phyloP scores from a whole-genome alignment of 2,113 vertebrate species.

The Pteropus alecto region DNA sequence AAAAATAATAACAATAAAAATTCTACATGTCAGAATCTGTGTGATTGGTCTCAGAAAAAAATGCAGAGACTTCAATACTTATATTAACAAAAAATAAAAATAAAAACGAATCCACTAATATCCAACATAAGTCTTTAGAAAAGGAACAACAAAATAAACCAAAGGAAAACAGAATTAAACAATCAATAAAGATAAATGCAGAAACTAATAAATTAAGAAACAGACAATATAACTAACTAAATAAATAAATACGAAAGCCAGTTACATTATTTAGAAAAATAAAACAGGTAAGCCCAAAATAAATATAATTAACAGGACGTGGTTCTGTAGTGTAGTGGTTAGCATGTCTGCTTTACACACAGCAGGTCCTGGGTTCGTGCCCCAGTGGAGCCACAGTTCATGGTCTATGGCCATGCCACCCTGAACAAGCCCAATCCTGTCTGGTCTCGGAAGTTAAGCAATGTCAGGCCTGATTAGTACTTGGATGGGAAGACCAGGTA shows the following conservation, averaged over 20 bases:
- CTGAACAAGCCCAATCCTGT: too few relatives aligned
- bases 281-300: not conserved
- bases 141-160: not conserved
- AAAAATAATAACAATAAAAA: not conserved
- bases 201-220: not conserved
- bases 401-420: too few relatives aligned
- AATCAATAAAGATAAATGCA: not conserved
- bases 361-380: too few relatives aligned
- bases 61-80: not conserved
- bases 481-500: too few relatives aligned
- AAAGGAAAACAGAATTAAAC: not conserved
- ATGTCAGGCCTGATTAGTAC: too few relatives aligned
- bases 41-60: not conserved
- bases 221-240: not conserved
- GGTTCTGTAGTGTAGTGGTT: too few relatives aligned
- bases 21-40: not conserved
- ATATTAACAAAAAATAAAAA: not conserved
- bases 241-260: not conserved
- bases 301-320: too few relatives aligned
- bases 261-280: not conserved
- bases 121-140: not conserved
- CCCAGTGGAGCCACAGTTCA: too few relatives aligned
- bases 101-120: not conserved
- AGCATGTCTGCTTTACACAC: too few relatives aligned
- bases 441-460: too few relatives aligned